A percentile compares a stretch with the other conserved stretches of the same genome.
Conservation (phyloP, 2,888 invertebrate genomes). For the Synanthedon myopaeformis region DNA sequence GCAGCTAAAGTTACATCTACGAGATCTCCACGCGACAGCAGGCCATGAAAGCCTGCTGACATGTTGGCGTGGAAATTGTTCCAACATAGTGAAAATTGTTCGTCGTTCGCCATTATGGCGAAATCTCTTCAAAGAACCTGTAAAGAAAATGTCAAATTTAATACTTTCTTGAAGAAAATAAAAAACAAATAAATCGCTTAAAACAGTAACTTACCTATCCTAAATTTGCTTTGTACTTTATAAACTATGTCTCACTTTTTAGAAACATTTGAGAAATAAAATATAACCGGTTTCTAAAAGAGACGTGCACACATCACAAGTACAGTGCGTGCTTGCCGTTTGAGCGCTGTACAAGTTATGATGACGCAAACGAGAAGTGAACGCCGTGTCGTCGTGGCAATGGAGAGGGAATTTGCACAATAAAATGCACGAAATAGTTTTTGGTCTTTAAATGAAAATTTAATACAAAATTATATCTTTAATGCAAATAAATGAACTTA, state of each 20-base stretch:
- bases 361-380: constrained; percentile 59
- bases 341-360: constrained; percentile 52
- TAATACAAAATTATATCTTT: neutral
- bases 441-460: constrained; percentile 6
- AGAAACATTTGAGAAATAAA: constrained; percentile 60
- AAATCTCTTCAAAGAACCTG: constrained; percentile 44
- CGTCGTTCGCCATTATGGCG: constrained; percentile 79
- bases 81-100: constrained; percentile 81
- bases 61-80: constrained; percentile 81
- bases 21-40: constrained; percentile 76
- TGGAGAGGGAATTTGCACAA: constrained; percentile 13
- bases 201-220: constrained; percentile 43
- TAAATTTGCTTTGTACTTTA: constrained; percentile 59
- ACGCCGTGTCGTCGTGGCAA: constrained; percentile 46
- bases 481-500: neutral
- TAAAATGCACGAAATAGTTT: constrained; percentile 29
- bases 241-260: constrained; percentile 38
- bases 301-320: constrained; percentile 36
- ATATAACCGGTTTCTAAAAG: constrained; percentile 39
- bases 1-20: constrained; percentile 79
- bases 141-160: constrained; percentile 12
- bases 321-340: constrained; percentile 43
- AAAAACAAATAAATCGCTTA: neutral
- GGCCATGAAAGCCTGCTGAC: constrained; percentile 78
- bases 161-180: neutral